Evolutionary conservation across 2,888 invertebrate species (phyloP).

Genomic region (Euplagia quadripunctaria): DNA sequence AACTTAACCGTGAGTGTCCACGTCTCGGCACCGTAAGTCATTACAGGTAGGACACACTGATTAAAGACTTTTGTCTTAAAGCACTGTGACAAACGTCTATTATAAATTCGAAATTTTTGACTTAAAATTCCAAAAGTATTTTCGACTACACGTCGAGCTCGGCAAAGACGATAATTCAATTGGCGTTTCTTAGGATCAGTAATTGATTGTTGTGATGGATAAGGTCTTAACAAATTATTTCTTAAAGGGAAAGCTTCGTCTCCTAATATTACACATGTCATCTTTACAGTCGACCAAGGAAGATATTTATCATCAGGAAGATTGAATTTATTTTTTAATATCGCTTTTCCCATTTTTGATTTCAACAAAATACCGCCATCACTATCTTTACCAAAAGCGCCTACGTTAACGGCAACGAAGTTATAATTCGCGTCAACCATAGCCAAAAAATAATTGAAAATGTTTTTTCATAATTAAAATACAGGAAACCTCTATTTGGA

Average conservation of each 20-base stretch:
- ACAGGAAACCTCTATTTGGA: slow-evolving; percentile 36
- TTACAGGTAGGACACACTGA: too few species aligned
- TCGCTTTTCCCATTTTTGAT: slow-evolving; percentile 25
- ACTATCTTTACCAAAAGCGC: slow-evolving; percentile 26
- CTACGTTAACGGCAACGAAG: slow-evolving; percentile 28
- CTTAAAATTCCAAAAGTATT: slow-evolving; percentile 34
- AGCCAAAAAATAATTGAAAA: slow-evolving; percentile 28
- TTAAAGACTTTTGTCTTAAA: too few species aligned
- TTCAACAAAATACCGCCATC: slow-evolving; percentile 26
- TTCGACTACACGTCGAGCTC: slow-evolving; percentile 28
- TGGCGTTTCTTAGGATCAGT: slow-evolving; percentile 31
- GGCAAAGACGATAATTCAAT: slow-evolving; percentile 31
- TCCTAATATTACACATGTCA: slow-evolving; percentile 18
- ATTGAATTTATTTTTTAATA: slow-evolving; percentile 24
- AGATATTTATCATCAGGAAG: slow-evolving; percentile 16
- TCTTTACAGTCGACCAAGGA: slow-evolving; percentile 16
- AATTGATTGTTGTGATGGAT: slow-evolving; percentile 26
- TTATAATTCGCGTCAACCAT: slow-evolving; percentile 26
- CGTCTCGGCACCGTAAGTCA: too few species aligned
- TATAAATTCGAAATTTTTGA: slow-evolving; percentile 30
- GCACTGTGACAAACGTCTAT: slow-evolving; percentile 25
- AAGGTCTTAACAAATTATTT: slow-evolving; percentile 18
- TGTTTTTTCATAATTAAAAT: slow-evolving; percentile 28
- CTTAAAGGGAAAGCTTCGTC: slow-evolving; percentile 19
- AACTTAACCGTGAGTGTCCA: too few species aligned